phyloP scores from a whole-genome alignment of 2,888 invertebrate species.

The Linhomoeus sp. region DNA sequence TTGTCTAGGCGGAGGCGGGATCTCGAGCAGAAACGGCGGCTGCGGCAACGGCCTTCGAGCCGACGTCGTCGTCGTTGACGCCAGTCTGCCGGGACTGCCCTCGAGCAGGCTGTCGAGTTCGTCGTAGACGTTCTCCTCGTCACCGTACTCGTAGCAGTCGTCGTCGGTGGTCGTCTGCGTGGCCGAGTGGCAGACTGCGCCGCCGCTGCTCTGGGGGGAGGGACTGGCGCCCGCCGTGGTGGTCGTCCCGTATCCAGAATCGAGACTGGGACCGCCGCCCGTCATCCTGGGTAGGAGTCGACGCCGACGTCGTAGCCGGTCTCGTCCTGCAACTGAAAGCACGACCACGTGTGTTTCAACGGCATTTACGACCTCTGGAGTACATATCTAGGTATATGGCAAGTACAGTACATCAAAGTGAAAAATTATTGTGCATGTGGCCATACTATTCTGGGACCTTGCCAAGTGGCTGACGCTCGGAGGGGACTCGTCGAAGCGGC shows the following conservation, averaged over 20 bases:
- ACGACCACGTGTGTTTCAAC: too few species aligned
- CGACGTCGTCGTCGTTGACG: background rate
- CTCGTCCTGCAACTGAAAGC: too few species aligned
- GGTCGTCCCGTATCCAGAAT: constrained; percentile 5
- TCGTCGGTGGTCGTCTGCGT: background rate
- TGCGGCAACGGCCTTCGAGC: background rate
- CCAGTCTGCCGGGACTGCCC: background rate
- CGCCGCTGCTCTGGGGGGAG: too few species aligned
- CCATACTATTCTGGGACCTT: too few species aligned
- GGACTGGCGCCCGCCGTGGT: background rate
- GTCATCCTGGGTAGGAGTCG: background rate
- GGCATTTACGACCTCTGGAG: too few species aligned
- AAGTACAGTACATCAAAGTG: too few species aligned
- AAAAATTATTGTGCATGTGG: too few species aligned
- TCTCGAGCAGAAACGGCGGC: background rate
- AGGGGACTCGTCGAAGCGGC: too few species aligned
- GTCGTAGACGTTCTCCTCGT: constrained; percentile 3
- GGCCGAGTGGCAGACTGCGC: background rate
- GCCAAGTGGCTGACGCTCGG: too few species aligned
- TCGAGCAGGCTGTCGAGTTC: constrained; percentile 5
- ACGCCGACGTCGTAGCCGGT: background rate
- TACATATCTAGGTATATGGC: too few species aligned
- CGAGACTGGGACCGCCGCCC: background rate
- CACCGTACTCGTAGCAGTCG: background rate
- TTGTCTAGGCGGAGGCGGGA: constrained; percentile 6